These are phyloP conservation scores for Cosmorhoe ocellata DNA, from an alignment of 2,888 invertebrate genomes.

Conservation along the genomic window DNA sequence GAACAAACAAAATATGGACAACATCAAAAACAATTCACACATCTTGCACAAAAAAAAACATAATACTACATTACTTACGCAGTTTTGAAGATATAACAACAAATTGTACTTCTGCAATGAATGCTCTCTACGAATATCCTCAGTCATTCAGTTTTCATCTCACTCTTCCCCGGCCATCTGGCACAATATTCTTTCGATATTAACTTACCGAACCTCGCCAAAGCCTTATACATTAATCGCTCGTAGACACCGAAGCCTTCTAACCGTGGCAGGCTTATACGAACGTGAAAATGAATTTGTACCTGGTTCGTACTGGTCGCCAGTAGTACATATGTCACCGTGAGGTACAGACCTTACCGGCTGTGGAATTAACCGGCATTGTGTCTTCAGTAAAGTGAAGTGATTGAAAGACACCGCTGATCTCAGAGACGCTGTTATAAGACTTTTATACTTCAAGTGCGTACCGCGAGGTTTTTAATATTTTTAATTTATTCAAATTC, in stretches of 20 bases:
- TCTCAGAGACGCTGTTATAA: conserved; percentile 44
- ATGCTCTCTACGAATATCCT: conserved; percentile 45
- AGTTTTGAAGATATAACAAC: too few species aligned
- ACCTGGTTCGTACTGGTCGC: conserved; percentile 58
- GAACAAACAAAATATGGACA: too few species aligned
- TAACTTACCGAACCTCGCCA: conserved; percentile 18
- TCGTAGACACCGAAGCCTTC: conserved; percentile 36
- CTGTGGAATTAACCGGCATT: conserved; percentile 31
- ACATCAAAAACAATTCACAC: too few species aligned
- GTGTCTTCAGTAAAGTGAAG: conserved; percentile 56
- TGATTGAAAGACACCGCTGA: conserved; percentile 57
- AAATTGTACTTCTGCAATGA: background rate
- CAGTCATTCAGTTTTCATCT: conserved; percentile 63
- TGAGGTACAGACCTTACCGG: conserved; percentile 39
- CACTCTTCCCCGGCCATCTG: conserved; percentile 60
- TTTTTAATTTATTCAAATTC: conserved; percentile 23
- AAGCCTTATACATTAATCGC: conserved; percentile 24
- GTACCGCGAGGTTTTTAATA: conserved; percentile 25
- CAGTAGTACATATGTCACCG: conserved; percentile 65
- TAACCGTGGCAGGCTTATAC: conserved; percentile 50
- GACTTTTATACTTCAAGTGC: conserved; percentile 29
- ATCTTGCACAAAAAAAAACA: too few species aligned
- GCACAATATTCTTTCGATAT: conserved; percentile 58
- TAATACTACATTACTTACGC: too few species aligned
- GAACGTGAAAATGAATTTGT: conserved; percentile 63